Evolutionary conservation across 2,888 invertebrate genomes (phyloP).

Genomic region (Rapana venosa): DNA sequence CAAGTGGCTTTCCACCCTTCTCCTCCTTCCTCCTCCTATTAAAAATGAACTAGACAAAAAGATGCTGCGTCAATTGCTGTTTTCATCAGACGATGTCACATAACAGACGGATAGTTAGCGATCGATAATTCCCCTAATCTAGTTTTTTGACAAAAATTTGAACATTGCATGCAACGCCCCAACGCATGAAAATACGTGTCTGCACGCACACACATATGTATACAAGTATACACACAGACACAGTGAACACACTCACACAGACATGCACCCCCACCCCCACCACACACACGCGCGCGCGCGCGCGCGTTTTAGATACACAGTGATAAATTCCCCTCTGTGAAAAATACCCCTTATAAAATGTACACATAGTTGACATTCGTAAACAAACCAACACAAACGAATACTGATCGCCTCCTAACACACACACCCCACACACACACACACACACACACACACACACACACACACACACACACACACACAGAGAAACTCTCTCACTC

Average conservation of each 20-base stretch:
- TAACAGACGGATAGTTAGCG: not conserved
- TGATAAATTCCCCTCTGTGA: not conserved
- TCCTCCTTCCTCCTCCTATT: too few relatives aligned
- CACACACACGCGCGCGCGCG: constrained; percentile 4
- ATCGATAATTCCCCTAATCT: not conserved
- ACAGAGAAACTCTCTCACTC: too few relatives aligned
- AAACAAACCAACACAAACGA: too few relatives aligned
- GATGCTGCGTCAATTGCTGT: not conserved
- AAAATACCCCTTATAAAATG: too few relatives aligned
- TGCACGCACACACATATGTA: too few relatives aligned
- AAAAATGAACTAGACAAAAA: too few relatives aligned
- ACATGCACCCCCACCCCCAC: not conserved
- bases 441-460: not conserved
- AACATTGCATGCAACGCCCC: too few relatives aligned
- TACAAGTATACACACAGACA: too few relatives aligned
- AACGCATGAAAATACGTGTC: too few relatives aligned
- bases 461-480: not conserved
- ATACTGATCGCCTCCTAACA: not conserved
- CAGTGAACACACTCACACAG: not conserved
- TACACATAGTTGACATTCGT: too few relatives aligned
- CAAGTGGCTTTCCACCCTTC: too few relatives aligned
- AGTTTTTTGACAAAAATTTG: not conserved
- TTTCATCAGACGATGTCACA: not conserved
- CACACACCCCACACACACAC: not conserved
- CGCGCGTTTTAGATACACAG: not conserved